phyloP scores from a whole-genome alignment of 2,888 invertebrate genomes.

The Apamea epomidion region DNA sequence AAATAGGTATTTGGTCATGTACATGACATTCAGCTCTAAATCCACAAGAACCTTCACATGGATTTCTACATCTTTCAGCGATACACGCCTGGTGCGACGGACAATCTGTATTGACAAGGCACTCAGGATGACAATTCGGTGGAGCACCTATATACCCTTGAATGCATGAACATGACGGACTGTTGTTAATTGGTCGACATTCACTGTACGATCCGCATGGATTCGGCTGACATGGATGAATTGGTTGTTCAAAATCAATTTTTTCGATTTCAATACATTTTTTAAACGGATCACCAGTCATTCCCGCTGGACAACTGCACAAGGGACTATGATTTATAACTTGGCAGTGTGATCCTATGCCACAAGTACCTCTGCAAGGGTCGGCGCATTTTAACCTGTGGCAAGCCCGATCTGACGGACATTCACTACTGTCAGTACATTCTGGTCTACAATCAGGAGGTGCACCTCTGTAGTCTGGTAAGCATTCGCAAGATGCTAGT shows the following conservation, averaged over 20 bases:
- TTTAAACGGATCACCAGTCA: slow-evolving; percentile 92
- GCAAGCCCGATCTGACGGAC: slow-evolving; percentile 94
- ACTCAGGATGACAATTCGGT: slow-evolving; percentile 95
- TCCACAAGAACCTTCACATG: slow-evolving; percentile 95
- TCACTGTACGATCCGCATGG: slow-evolving; percentile 96
- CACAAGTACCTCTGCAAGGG: slow-evolving; percentile 94
- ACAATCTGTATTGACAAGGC: slow-evolving; percentile 95
- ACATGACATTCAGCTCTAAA: slow-evolving; percentile 94
- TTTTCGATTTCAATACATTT: slow-evolving; percentile 87
- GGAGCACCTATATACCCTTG: slow-evolving; percentile 94
- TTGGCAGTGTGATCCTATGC: slow-evolving; percentile 93
- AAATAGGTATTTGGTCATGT: slow-evolving; percentile 95
- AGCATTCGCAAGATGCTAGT: slow-evolving; percentile 93
- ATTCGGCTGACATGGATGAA: slow-evolving; percentile 93
- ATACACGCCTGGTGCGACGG: slow-evolving; percentile 94
- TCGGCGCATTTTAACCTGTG: slow-evolving; percentile 94
- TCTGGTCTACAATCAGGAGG: slow-evolving; percentile 94
- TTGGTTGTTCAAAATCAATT: slow-evolving; percentile 70
- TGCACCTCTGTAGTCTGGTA: slow-evolving; percentile 92
- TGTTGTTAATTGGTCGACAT: slow-evolving; percentile 93
- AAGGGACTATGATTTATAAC: slow-evolving; percentile 95
- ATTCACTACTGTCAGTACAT: slow-evolving; percentile 95
- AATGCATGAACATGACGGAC: slow-evolving; percentile 95
- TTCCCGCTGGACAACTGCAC: slow-evolving; percentile 93
- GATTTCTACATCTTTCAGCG: slow-evolving; percentile 95